phyloP scores from a whole-genome alignment of 2,888 invertebrate genomes.

The Philereme vetulata region DNA sequence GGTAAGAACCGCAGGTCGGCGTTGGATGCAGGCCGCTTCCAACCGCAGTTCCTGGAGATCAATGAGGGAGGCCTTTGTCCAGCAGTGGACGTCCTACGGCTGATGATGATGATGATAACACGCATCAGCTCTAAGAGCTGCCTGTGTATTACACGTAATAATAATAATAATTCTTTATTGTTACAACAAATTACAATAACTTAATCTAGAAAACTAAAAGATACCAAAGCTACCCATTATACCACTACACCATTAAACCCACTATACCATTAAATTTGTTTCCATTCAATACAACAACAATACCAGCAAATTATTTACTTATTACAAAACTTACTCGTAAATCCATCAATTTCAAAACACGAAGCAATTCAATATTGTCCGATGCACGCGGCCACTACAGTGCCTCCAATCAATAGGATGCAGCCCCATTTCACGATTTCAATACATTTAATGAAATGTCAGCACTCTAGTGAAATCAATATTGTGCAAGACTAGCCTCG shows the following conservation, averaged over 20 bases:
- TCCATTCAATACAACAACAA: conserved; percentile 23
- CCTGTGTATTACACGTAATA: no score
- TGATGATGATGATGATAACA: no score
- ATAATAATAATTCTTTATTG: no score
- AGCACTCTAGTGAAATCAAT: conserved; percentile 75
- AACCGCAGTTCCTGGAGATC: no score
- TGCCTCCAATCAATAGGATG: conserved; percentile 75
- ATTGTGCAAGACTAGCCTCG: conserved; percentile 65
- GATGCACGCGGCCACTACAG: conserved; percentile 64
- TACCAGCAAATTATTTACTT: conserved; percentile 41
- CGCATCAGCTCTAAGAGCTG: no score
- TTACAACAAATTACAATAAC: no score
- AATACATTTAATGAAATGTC: conserved; percentile 82
- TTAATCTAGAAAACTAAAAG: background rate
- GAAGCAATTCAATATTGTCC: conserved; percentile 72
- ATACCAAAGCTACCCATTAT: background rate
- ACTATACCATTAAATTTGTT: no score
- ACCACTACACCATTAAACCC: no score
- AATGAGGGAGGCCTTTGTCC: no score
- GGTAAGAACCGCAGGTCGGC: no score
- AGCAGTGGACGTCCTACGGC: no score
- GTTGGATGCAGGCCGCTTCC: no score
- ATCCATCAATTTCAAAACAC: conserved; percentile 54
- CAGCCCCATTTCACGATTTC: conserved; percentile 80
- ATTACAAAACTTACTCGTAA: conserved; percentile 11